phyloP scores from a whole-genome alignment of 2,113 vertebrate genomes.

The Arenaria interpres region DNA sequence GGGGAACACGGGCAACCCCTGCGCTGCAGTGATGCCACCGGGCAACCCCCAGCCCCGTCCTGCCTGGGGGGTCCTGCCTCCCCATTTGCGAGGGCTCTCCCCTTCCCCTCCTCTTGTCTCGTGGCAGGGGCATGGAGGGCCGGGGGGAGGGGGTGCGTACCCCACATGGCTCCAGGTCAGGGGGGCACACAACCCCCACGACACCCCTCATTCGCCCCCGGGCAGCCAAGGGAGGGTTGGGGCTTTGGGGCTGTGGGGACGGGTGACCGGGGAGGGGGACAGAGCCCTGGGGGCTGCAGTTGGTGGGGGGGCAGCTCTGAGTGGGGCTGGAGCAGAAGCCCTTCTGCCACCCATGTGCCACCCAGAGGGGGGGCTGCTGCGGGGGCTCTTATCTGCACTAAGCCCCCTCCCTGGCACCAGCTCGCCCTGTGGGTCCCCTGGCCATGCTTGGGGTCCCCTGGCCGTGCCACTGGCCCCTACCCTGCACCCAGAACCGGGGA shows the following conservation, averaged over 20 bases:
- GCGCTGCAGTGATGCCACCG: rapidly evolving
- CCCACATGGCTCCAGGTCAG: rapidly evolving
- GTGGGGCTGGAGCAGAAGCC: background rate
- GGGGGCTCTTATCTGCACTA: background rate
- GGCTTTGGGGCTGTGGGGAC: background rate
- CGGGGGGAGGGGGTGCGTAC: background rate
- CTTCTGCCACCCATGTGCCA: background rate
- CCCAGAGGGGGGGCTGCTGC: background rate
- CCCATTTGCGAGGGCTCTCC: background rate
- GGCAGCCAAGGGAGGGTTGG: rapidly evolving
- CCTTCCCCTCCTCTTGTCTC: background rate
- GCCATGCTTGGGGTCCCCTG: rapidly evolving
- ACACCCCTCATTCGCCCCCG: background rate
- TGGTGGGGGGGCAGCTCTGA: background rate
- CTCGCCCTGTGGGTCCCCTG: background rate
- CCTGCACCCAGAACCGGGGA: rapidly evolving
- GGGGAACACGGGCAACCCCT: rapidly evolving
- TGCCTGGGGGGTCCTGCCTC: background rate
- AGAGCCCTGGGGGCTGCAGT: background rate
- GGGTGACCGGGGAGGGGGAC: too few relatives aligned
- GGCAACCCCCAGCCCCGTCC: background rate
- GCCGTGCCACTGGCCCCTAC: rapidly evolving
- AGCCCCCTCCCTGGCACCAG: background rate
- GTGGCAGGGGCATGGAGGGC: background rate
- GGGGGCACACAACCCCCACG: background rate